Evolutionary conservation across 2,797 vertebrate species (phyloP), one percentile per base, ranked within the genome.

Genomic region (Tauraco hartlaubi): DNA sequence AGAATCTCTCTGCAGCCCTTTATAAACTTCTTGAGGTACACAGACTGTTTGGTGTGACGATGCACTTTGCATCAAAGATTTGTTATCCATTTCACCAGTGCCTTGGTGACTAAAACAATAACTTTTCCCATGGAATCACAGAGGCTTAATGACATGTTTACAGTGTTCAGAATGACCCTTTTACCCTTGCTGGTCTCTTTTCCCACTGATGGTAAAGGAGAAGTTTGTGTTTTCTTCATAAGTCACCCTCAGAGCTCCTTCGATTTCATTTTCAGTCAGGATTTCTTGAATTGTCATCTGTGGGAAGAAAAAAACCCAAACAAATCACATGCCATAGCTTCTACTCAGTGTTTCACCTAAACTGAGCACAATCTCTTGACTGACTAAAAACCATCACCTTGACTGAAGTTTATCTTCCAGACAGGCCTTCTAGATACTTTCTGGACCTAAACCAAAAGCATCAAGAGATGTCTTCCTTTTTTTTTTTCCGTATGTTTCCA

Each of bases 121-220:
- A 54, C 39, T 26, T 91, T 56, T 86, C 74, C 54, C 59, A 44
- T 8, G 13, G 75, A 85, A 93, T 84, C 48, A 58, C 52, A 76
- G 23, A 67, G 56, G 35, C 68, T 69, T 64, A 75, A 20, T 49
- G 52, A 71, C 49, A 83, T 43, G 82, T 88, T 56, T 61, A 86
- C 23, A 83, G 29, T 48, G 29, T 26, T 74, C 77, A 87, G 43
- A 86, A 79, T 62, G 67, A 85, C 23, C n/a, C 31, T 76, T 94
- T 92, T 97, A 99, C 99, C 98, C 98, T 92, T 98, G 95, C 39
- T 92, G 94, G 48, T 88, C 88, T 68, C 91, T 98, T 84, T 97
- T 98, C 52, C 98, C 98, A 23, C 95, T 97, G 75, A 98, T 37
- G 9, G 96, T 96, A 33, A 99, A 91, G 8, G 97, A 97, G 69